Evolutionary conservation across 30 jellyfish, hydroid and myxozoan genomes (phyloP), one percentile per base, ranked within the genome.

Genomic region (Chironex yamaguchii): DNA sequence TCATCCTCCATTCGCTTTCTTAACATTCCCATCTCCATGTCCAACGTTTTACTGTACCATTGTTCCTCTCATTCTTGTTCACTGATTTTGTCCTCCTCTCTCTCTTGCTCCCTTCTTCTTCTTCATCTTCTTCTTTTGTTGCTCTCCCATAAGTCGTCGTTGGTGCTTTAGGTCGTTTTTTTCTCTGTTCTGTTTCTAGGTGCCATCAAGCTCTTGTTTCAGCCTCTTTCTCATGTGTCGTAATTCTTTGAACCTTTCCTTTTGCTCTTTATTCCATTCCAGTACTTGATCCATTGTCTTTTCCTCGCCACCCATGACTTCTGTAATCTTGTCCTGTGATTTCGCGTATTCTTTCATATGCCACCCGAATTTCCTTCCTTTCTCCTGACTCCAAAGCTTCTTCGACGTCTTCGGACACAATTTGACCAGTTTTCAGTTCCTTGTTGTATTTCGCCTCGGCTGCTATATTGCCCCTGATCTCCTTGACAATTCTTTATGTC

Each of bases 181-280:
- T 33, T 67, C 36, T 79, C 83, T 79, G 71, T 62, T 62, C 82
- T 21, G 82, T n/a, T 62, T 78, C 90, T 54, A 21, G 49, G 31
- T 52, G n/a, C 66, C 67, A 0, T 52, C 84, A 27, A 79, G 82
- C 53, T 79, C 71, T 77, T 53, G 62, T 29, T 53, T 77, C 81
- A 77, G 81, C 67, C 52, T 79, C 36, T 79, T 79, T 36, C 82
- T 62, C 73, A 62, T 34, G 52, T 49, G 36, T 31, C 73, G 84
- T 27, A 79, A 58, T 62, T 63, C 30, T 1, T 62, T 30, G 72
- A 79, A 58, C 67, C 30, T 63, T 79, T 79, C 90, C 80, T 79
- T 79, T 53, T 79, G 90, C 84, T 31, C 67, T 79, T 62, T 62
- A 67, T 63, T 79, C 90, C 82, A 79, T 79, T 62, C 84, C 81